phyloP scores from a whole-genome alignment of 2,797 vertebrate species.

The Sebastes itinus region DNA sequence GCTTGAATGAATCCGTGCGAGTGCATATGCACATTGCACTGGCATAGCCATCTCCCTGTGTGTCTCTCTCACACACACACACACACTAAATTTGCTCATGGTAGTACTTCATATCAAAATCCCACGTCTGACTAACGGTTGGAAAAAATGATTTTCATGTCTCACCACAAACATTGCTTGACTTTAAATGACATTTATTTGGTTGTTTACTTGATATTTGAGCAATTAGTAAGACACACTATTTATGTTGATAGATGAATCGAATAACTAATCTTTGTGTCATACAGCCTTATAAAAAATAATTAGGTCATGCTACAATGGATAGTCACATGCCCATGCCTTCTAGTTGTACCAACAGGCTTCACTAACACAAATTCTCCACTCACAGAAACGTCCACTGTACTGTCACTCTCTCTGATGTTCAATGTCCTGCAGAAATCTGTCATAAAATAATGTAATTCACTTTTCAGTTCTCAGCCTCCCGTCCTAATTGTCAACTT shows the following conservation, averaged over 20 bases:
- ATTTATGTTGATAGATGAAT: neutral
- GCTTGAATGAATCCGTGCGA: neutral
- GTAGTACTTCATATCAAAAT: neutral
- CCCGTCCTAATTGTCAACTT: neutral
- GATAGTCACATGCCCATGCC: neutral
- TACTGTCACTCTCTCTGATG: neutral
- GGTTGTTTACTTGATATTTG: neutral
- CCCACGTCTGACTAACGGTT: neutral
- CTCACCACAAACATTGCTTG: neutral
- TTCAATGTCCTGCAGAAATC: neutral
- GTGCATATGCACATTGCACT: neutral
- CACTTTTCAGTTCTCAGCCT: neutral
- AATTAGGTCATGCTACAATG: neutral
- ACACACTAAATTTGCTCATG: neutral
- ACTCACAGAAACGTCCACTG: neutral
- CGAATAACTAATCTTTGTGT: neutral
- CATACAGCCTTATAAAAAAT: neutral
- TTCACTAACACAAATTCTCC: neutral
- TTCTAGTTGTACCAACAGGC: neutral
- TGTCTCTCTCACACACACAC: neutral
- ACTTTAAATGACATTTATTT: neutral
- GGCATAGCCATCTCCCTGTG: neutral
- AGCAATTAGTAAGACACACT: neutral
- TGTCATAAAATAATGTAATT: neutral
- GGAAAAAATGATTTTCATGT: conserved; percentile 12